phyloP scores from a whole-genome alignment of 2,888 invertebrate genomes.

The Drosophila leonis region DNA sequence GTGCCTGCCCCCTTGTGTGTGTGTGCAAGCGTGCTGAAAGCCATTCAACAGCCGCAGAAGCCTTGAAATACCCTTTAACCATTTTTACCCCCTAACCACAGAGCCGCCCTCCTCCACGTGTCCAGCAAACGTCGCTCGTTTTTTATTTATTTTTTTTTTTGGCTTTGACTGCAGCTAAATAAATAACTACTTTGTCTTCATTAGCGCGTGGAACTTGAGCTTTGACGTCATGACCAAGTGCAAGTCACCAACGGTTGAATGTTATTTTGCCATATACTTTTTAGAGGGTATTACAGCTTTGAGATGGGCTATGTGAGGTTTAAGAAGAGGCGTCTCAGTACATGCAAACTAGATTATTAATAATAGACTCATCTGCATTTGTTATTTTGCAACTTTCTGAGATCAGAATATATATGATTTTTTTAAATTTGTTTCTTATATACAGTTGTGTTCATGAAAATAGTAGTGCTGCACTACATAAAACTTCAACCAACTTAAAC shows the following conservation, averaged over 20 bases:
- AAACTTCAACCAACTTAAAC: not conserved
- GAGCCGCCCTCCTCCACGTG: not conserved
- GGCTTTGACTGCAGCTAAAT: constrained; percentile 39
- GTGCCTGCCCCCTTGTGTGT: constrained; percentile 42
- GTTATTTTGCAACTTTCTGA: too few relatives aligned
- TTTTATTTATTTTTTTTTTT: constrained; percentile 15
- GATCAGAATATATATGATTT: too few relatives aligned
- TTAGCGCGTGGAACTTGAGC: constrained; percentile 48
- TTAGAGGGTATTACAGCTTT: not conserved
- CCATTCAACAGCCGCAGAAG: constrained; percentile 25
- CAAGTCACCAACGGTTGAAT: constrained; percentile 43
- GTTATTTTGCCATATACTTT: not conserved
- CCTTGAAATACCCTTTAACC: constrained; percentile 43
- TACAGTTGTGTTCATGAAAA: too few relatives aligned
- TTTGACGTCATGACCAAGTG: constrained; percentile 65
- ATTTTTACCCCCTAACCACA: not conserved
- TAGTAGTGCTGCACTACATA: too few relatives aligned
- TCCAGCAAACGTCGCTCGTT: not conserved
- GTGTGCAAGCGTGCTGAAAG: constrained; percentile 20
- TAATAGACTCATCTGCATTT: too few relatives aligned
- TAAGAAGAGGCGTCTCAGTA: not conserved
- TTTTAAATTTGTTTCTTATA: not conserved
- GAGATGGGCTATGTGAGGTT: not conserved
- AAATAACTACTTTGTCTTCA: constrained; percentile 69
- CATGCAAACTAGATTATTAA: too few relatives aligned